Conservation (phyloP, 2,797 vertebrate genomes). For the Pipistrellus nathusii region DNA sequence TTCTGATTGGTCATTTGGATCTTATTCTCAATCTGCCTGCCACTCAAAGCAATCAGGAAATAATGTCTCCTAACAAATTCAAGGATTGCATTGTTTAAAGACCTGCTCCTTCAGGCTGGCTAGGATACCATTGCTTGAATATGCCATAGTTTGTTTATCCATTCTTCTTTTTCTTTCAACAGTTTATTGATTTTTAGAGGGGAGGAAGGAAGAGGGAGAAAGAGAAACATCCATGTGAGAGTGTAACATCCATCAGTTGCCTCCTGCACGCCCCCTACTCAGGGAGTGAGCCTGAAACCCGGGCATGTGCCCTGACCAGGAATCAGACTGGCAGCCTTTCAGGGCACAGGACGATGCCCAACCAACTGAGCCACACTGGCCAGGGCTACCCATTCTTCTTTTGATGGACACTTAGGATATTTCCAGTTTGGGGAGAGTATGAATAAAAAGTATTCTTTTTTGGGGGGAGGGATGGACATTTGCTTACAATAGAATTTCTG, state of each 20-base stretch:
- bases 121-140: background rate
- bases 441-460: background rate
- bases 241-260: background rate
- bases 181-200: background rate
- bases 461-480: background rate
- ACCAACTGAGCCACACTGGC: background rate
- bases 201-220: background rate
- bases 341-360: background rate
- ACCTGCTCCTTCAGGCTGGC: background rate
- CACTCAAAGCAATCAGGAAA: background rate
- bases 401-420: background rate
- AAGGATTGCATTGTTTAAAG: background rate
- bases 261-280: background rate
- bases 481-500: conserved; percentile 15
- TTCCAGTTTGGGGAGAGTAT: background rate
- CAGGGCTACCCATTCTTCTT: background rate
- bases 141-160: background rate
- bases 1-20: background rate
- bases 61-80: background rate
- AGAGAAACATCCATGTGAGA: background rate
- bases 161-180: background rate
- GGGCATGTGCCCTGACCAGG: background rate
- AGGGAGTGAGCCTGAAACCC: background rate
- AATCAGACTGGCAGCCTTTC: background rate
- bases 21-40: background rate